Base-by-base conservation (phyloP, 2,797 vertebrate species). In the Enteromius unitaeniatus region DNA sequence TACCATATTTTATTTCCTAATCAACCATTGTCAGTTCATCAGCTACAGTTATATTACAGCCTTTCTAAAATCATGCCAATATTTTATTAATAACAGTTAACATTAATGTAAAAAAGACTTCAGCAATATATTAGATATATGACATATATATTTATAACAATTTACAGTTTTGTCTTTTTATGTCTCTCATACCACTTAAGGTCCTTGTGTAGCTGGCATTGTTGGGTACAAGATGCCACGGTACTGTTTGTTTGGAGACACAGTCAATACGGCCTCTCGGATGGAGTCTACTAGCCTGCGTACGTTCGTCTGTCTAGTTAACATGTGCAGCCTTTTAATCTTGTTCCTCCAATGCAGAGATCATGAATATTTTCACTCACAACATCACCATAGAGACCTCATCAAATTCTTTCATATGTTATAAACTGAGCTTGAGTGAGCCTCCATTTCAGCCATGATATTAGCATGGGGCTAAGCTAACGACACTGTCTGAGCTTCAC, bases 161-260 rank as follows among this genome's bases (percentile, higher is more conserved):
- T 60, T 60, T 1, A 70, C 3, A 13, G 28, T 42, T 28, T n/a
- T 79, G 19, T 74, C 26, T 34, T 6, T 37, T 53, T 49, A 74
- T 79, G 37, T 19, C 11, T 60, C 49, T 49, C 14, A 23, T 0
- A 4, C 4, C 58, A 7, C 19, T 84, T 0, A 81, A 97, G 97
- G 97, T 7, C 95, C 96, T 0, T 97, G 96, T 1, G 97, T 98
- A 7, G 97, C 97, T 9, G 97, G 97, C 40, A 96, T 98, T 2
- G 97, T 97, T 13, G 97, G 97, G 17, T 93, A 96, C 90, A 98
- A 97, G 90, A 98, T 97, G 97, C 96, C 97, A 1, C 94, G 96
- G 3, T 98, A 97, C 42, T 98, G 97, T 89, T 93, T 97, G 68
- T 98, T 98, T 92, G 97, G 97, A 84, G 97, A 98, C 79, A 98